These are phyloP conservation scores for Micrasema minimum DNA, from an alignment of 1,140 invertebrate genomes.

Conservation along the genomic window DNA sequence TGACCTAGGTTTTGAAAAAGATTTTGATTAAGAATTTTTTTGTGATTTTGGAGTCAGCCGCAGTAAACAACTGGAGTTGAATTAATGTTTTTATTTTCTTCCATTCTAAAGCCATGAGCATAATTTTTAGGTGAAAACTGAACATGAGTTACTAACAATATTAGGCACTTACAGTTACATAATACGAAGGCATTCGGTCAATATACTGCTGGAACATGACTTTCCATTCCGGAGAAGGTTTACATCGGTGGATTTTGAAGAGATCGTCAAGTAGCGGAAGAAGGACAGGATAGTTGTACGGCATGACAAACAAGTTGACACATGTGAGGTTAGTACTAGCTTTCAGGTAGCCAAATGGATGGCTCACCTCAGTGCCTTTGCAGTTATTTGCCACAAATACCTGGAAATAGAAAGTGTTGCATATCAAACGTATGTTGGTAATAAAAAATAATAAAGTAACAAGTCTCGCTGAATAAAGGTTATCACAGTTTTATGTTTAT, in stretches of 20 bases:
- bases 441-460: not conserved
- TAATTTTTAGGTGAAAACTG: no score
- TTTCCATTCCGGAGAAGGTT: conserved; percentile 90
- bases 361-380: conserved; percentile 86
- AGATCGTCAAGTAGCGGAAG: conserved; percentile 93
- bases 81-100: no score
- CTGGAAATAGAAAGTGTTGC: conserved; percentile 66
- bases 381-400: conserved; percentile 92
- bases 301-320: conserved; percentile 97
- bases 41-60: no score
- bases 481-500: conserved; percentile 18
- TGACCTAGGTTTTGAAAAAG: no score
- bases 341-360: conserved; percentile 98
- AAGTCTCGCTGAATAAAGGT: conserved; percentile 9
- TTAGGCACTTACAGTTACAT: conserved; percentile 87
- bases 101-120: no score
- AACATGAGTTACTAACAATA: no score
- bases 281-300: conserved; percentile 98
- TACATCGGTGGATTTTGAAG: conserved; percentile 89
- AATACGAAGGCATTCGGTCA: conserved; percentile 95
- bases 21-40: no score
- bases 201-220: conserved; percentile 93
- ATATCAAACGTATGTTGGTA: conserved; percentile 6
- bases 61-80: no score
- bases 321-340: conserved; percentile 93